phyloP scores from a whole-genome alignment of 2,113 vertebrate species.

The Microtus ochrogaster region DNA sequence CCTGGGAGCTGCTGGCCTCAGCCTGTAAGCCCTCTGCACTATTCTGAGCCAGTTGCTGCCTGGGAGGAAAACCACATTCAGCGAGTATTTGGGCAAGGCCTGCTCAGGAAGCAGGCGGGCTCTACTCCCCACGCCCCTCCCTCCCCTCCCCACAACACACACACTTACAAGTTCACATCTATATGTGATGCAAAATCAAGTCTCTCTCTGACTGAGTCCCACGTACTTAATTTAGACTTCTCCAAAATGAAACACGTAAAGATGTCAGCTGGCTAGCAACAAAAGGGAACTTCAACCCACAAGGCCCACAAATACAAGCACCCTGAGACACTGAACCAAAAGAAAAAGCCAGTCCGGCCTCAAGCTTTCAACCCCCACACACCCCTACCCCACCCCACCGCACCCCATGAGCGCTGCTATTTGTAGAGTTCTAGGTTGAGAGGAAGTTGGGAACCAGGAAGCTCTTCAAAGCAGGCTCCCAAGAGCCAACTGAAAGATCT shows the following conservation, averaged over 20 bases:
- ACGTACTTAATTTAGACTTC: conserved; percentile 61
- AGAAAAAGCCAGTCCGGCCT: not conserved
- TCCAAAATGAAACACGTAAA: conserved; percentile 54
- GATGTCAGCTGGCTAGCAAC: not conserved
- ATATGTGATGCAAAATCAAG: conserved; percentile 66
- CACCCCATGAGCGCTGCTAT: not conserved
- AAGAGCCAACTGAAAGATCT: not conserved
- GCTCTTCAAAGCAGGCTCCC: not conserved
- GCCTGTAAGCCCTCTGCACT: conserved; percentile 83
- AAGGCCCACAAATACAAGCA: not conserved
- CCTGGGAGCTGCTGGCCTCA: conserved; percentile 77
- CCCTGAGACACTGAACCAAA: not conserved
- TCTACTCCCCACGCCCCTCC: conserved; percentile 55
- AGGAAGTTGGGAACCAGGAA: not conserved
- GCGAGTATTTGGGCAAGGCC: conserved; percentile 83
- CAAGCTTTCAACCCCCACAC: not conserved
- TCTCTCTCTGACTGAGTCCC: conserved; percentile 77
- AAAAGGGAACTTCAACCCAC: conserved; percentile 30
- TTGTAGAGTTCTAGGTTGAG: not conserved
- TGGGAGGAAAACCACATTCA: conserved; percentile 88
- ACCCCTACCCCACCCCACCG: too few relatives aligned
- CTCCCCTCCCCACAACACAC: conserved; percentile 49
- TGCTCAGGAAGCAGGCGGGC: conserved; percentile 87
- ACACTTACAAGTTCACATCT: conserved; percentile 63
- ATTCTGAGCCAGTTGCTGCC: conserved; percentile 82